Base-by-base conservation (phyloP, 2,888 invertebrate genomes). In the Stenotaenia linearis region DNA sequence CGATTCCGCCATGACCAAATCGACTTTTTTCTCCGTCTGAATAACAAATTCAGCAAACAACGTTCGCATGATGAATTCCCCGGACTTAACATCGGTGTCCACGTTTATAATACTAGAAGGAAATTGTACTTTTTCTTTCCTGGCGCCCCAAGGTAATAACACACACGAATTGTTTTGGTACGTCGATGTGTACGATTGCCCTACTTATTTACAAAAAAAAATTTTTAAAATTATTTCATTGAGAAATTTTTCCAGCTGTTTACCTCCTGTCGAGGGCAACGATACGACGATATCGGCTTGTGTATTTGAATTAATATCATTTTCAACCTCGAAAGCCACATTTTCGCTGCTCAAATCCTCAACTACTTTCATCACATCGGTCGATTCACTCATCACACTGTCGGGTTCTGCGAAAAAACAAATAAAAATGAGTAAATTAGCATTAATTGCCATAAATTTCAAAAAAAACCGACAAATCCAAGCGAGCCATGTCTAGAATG, bases 41-140 rank as follows among this genome's bases (percentile, higher is more conserved):
- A 93, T 89, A 0, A 97, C 97, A 85, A 98, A 98, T 87, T 99
- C 98, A 0, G 95, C 92, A 85, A 99, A 97, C 1, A 99, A 89
- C 74, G 95, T 93, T 81, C 97, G 90, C 92, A 98, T 96, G 0
- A 98, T 96, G 87, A 93, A 98, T 87, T 98, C 97, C 12, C 98
- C 98, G 0, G 96, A 96, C 80, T 94, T 90, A 50, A 85, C 82
- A 75, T 83, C 83, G 9, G 84, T 82, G 78, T 85, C 85, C 28
- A 84, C 82, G 77, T 82, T 82, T 18, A 80, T 77, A 25, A 80
- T 78, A 28, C 88, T 87, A 50, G 90, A 85, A 80, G 89, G 87
- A 80, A 85, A 86, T 45, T 86, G 85, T 35, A 88, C 85, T n/a
- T 90, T 87, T 82, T 93, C 93, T 85, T 93, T 93, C 84, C 92